Conservation (phyloP, 2,888 invertebrate genomes). For the Thysanoteuthis rhombus region DNA sequence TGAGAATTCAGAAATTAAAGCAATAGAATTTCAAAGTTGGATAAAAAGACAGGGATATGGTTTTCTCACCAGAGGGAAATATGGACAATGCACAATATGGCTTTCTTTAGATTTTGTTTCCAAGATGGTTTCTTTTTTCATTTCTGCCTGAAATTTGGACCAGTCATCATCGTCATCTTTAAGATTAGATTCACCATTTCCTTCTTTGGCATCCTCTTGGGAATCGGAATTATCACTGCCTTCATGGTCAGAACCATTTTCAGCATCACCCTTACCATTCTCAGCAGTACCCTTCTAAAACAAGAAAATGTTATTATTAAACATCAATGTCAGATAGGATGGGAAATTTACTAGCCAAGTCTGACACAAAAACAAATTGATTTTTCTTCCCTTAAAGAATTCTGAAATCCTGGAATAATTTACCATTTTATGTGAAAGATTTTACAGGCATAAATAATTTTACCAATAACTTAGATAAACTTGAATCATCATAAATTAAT, state of each 20-base stretch:
- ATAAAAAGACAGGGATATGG: not conserved
- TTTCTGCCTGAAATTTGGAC: conserved; percentile 89
- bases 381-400: no score
- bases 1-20: no score
- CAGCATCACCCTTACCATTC: conserved; percentile 38
- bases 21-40: no score
- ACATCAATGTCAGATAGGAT: not conserved
- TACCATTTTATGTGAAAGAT: no score
- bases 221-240: conserved; percentile 41
- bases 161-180: conserved; percentile 85
- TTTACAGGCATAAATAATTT: no score
- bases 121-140: conserved; percentile 80
- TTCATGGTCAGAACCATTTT: conserved; percentile 45
- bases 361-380: no score
- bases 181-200: conserved; percentile 33
- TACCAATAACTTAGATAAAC: no score
- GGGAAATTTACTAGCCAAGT: no score
- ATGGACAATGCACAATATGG: conserved; percentile 96
- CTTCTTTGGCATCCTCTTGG: conserved; percentile 37
- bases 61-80: conserved; percentile 82
- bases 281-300: not conserved
- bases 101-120: conserved; percentile 94
- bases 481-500: no score
- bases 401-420: no score
- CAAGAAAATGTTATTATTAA: not conserved